Evolutionary conservation across 2,888 invertebrate species (phyloP), one percentile per base, ranked within the genome.

Genomic region (Drosophila monieri): DNA sequence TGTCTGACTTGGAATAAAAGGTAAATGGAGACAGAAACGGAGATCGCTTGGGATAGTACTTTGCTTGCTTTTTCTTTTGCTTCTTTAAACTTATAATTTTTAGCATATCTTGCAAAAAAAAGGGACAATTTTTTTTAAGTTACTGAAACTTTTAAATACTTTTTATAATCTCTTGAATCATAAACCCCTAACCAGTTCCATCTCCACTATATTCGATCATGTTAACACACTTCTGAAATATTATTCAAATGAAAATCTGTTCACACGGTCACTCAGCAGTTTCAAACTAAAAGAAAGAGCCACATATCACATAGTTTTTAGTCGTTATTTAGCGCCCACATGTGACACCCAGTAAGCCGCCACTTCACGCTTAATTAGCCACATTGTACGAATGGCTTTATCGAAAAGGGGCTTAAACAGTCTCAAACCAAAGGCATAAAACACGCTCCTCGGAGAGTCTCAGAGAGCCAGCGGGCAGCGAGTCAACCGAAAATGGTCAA

Each of bases 351-450:
- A 61, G 69, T 76, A 74, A 78, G 73, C 58, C 62, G 41, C 65
- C 73, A 80, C 77, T 84, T 84, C 86, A 83, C 84, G 83, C 78
- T 80, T 84, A 78, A 83, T 83, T 83, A 83, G 76, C 61, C 72
- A 66, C 68, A 69, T 76, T 69, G 73, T 58, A 77, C 68, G 78
- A 79, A 85, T 79, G 70, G 79, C 85, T 85, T 68, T 47, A 85
- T 79, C 71, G 53, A 35, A 35, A 41, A 52, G n/a, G 18, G 53
- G 62, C 62, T 62, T 64, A 64, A 62, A 37, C 44, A 64, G 55
- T 57, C 58, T 54, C 47, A 46, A 48, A 66, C 43, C 21, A 41
- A 48, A 66, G 44, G 67, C 62, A 62, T 64, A 62, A 64, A 64
- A 62, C 44, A 35, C 30, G 53, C 53, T 53, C 46, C 35, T 12